phyloP scores from a whole-genome alignment of 2,113 vertebrate species.

The Lepus americanus region DNA sequence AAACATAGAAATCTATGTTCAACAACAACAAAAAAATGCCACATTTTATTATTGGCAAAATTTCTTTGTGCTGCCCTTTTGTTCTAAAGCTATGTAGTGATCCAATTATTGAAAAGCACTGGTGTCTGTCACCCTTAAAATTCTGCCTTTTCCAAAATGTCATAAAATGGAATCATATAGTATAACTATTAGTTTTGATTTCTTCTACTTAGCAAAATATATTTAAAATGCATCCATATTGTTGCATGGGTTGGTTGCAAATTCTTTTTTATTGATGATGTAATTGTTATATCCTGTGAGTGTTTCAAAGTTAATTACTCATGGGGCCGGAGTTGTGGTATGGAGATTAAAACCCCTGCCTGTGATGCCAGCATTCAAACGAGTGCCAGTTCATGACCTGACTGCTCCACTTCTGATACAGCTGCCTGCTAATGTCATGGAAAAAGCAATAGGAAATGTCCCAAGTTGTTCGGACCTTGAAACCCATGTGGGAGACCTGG shows the following conservation, averaged over 20 bases:
- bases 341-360: no score
- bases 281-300: background rate
- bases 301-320: background rate
- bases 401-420: no score
- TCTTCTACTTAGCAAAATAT: background rate
- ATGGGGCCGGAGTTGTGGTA: background rate
- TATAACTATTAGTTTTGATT: background rate
- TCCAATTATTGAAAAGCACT: background rate
- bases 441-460: no score
- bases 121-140: background rate
- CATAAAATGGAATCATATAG: background rate
- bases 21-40: background rate
- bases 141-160: background rate
- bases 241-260: background rate
- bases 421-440: no score
- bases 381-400: no score
- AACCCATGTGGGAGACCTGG: no score
- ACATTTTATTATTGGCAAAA: background rate
- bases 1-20: background rate
- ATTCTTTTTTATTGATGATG: background rate
- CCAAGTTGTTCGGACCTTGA: no score
- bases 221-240: background rate
- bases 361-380: no score
- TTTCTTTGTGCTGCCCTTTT: background rate
- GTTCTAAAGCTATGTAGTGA: no score